A percentile compares a stretch with the other conserved stretches of the same genome.
phyloP scores from a whole-genome alignment of 2,113 vertebrate genomes.

The Myocastor coypus region DNA sequence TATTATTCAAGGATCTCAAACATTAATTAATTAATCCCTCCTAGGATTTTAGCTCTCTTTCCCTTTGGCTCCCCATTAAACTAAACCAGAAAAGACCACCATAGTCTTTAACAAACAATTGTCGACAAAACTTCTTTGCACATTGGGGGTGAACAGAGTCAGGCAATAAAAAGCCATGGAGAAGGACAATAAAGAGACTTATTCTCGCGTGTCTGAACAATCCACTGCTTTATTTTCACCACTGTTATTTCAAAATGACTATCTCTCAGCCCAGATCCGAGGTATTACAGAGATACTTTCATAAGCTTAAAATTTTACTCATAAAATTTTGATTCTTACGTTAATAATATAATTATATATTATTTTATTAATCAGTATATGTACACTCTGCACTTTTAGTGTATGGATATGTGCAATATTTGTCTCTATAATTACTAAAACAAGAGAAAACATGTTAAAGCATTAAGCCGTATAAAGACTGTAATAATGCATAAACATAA shows the following conservation, averaged over 20 bases:
- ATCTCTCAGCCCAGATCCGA: not conserved
- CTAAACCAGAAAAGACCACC: not conserved
- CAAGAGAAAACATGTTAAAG: not conserved
- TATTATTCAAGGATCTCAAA: not conserved
- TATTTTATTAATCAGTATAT: not conserved
- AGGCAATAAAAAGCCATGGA: not conserved
- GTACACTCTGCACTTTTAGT: not conserved
- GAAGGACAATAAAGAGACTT: not conserved
- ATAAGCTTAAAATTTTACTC: not conserved
- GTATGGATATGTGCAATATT: not conserved
- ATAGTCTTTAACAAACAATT: not conserved
- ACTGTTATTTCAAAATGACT: conserved; percentile 2
- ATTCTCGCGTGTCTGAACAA: not conserved
- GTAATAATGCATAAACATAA: not conserved
- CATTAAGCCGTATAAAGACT: not conserved
- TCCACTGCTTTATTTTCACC: not conserved
- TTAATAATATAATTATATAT: too few relatives aligned
- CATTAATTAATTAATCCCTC: not conserved
- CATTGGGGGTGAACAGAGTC: not conserved
- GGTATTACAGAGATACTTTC: not conserved
- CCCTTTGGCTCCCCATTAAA: not conserved
- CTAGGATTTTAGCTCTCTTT: not conserved
- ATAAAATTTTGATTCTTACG: not conserved
- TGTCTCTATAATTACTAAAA: not conserved
- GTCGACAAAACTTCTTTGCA: not conserved